phyloP scores from a whole-genome alignment of 2,797 vertebrate species.

The Cichlasoma orientale region DNA sequence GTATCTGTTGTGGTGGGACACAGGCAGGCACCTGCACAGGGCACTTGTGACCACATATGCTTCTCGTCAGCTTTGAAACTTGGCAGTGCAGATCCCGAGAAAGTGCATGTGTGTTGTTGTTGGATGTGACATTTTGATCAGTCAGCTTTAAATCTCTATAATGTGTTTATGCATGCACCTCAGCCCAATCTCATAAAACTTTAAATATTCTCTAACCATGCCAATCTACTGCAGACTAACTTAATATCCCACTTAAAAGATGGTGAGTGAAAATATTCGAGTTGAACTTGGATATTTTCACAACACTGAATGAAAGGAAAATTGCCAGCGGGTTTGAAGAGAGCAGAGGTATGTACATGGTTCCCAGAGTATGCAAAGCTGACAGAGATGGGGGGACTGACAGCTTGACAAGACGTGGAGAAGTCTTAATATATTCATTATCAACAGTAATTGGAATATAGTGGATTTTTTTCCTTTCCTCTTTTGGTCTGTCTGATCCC shows the following conservation, averaged over 20 bases:
- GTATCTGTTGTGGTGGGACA: constrained; percentile 22
- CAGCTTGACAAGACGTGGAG: not conserved
- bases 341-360: constrained; percentile 11
- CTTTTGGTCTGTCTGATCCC: not conserved
- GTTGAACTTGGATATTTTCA: constrained; percentile 48
- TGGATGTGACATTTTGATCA: constrained; percentile 69
- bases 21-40: constrained; percentile 56
- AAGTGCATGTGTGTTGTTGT: constrained; percentile 72
- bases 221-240: constrained; percentile 44
- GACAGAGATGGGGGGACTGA: constrained; percentile 13
- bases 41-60: constrained; percentile 55
- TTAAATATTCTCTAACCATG: constrained; percentile 25
- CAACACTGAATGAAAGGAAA: constrained; percentile 54
- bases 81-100: constrained; percentile 59
- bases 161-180: constrained; percentile 7
- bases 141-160: constrained; percentile 63
- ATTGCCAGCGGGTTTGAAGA: constrained; percentile 36
- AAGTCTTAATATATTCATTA: constrained; percentile 42
- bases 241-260: constrained; percentile 51
- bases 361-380: constrained; percentile 22
- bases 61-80: constrained; percentile 57
- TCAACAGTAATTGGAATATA: not conserved
- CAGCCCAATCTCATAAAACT: constrained; percentile 43
- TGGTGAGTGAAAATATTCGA: constrained; percentile 43
- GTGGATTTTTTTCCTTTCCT: not conserved